These are phyloP conservation scores for Ornithorhynchus anatinus DNA, from an alignment of 2,113 vertebrate genomes.

Conservation along the genomic window DNA sequence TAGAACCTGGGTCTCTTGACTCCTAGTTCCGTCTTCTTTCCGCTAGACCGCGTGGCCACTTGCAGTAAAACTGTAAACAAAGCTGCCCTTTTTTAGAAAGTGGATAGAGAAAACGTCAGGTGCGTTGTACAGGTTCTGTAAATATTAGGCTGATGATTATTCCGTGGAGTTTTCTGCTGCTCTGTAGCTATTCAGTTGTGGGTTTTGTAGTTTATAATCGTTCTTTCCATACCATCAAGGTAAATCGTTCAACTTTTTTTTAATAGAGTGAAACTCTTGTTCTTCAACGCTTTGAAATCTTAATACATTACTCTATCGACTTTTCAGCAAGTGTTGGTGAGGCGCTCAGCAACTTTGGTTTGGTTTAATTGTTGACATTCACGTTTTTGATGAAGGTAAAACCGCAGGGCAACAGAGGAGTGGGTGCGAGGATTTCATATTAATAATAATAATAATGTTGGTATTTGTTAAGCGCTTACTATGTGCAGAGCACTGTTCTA, in stretches of 20 bases:
- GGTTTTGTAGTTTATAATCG: neutral
- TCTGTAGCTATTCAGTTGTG: no score
- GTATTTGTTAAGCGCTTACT: no score
- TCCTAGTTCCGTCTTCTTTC: neutral
- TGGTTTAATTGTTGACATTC: neutral
- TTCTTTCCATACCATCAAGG: neutral
- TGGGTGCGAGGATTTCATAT: no score
- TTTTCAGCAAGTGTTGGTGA: neutral
- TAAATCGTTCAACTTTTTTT: neutral
- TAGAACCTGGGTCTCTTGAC: neutral
- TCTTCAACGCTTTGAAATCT: slow-evolving; percentile 2
- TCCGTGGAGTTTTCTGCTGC: neutral
- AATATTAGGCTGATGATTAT: neutral
- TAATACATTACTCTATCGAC: neutral
- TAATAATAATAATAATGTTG: no score
- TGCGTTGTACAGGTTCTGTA: neutral
- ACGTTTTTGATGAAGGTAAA: neutral
- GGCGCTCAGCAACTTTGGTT: neutral
- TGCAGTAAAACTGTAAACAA: no score
- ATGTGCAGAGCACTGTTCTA: no score
- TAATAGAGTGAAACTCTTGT: neutral
- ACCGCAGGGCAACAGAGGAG: neutral
- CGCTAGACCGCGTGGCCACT: neutral
- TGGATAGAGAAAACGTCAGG: neutral
- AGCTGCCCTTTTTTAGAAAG: slow-evolving; percentile 26